Evolutionary conservation across 1,140 invertebrate genomes (phyloP).

Genomic region (Leptinotarsa defecta): DNA sequence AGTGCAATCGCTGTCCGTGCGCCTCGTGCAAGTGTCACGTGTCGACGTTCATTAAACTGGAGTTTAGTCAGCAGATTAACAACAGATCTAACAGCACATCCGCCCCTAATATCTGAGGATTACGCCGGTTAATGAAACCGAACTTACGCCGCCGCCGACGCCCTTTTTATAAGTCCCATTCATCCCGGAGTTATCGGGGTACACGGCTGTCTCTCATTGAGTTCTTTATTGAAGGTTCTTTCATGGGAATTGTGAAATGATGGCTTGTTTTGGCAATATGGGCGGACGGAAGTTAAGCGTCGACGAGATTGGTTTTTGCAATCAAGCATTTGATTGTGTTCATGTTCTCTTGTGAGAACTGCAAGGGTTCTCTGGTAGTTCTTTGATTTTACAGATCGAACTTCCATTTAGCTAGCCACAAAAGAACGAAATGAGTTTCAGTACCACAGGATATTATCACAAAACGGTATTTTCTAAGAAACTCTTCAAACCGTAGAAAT

Average conservation of each 20-base stretch:
- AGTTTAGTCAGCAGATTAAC: slow-evolving; percentile 41
- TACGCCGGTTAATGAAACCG: slow-evolving; percentile 44
- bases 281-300: slow-evolving; percentile 11
- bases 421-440: too few species aligned
- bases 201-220: background rate
- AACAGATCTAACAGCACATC: slow-evolving; percentile 38
- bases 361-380: too few species aligned
- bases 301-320: slow-evolving; percentile 7
- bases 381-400: too few species aligned
- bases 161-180: slow-evolving; percentile 2
- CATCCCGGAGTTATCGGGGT: background rate
- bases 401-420: too few species aligned
- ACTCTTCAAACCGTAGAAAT: too few species aligned
- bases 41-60: slow-evolving; percentile 43
- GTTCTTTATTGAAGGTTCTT: background rate
- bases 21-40: slow-evolving; percentile 37
- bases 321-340: background rate
- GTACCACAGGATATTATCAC: too few species aligned
- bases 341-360: too few species aligned
- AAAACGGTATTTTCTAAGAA: too few species aligned
- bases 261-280: slow-evolving; percentile 24
- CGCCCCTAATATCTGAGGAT: slow-evolving; percentile 42
- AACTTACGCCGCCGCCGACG: slow-evolving; percentile 28
- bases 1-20: slow-evolving; percentile 26
- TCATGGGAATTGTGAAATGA: slow-evolving; percentile 13